Evolutionary conservation across 2,113 vertebrate species (phyloP), one percentile per base, ranked within the genome.

Genomic region (Pavo muticus): DNA sequence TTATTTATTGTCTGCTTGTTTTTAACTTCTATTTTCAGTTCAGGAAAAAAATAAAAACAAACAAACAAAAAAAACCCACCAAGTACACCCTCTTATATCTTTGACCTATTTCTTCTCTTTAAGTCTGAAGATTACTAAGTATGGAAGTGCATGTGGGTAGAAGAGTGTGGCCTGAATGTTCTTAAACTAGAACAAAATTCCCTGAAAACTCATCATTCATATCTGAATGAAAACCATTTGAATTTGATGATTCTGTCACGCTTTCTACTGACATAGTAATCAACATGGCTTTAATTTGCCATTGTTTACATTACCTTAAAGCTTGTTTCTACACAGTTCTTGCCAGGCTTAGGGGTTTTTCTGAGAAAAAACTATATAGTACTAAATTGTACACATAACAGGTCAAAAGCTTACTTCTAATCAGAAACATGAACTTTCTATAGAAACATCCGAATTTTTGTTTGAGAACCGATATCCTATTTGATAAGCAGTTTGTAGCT

Each of bases 241-340:
- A 50, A 59, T 84, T 87, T 88, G 44, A 18, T 17, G 72, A 90
- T 88, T 42, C 16, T 39, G 14, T 92, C 88, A 94, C 84, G 80
- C 54, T 59, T 88, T 77, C 78, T 84, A 82, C 7, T 48, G 60
- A n/a, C 60, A 30, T 23, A 64, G 57, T 42, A 89, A 92, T 93
- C 90, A 69, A 61, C 2, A 9, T 68, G 17, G 8, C 23, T 82
- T 87, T 95, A 95, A 91, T 93, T 81, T 45, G 17, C 23, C 21
- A 13, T 50, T 57, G 21, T 87, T 95, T 93, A 87, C 84, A 92
- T 93, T 86, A 78, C 29, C 19, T 59, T 37, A 87, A 91, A 87
- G 52, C 35, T 86, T 48, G 7, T 57, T 88, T 65, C 84, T 84
- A 76, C 86, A 32, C 64, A 76, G 40, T 37, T 9, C 67, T 91